Evolutionary conservation across 2,888 invertebrate species (phyloP).

Genomic region (Oxystoma pomonae): DNA sequence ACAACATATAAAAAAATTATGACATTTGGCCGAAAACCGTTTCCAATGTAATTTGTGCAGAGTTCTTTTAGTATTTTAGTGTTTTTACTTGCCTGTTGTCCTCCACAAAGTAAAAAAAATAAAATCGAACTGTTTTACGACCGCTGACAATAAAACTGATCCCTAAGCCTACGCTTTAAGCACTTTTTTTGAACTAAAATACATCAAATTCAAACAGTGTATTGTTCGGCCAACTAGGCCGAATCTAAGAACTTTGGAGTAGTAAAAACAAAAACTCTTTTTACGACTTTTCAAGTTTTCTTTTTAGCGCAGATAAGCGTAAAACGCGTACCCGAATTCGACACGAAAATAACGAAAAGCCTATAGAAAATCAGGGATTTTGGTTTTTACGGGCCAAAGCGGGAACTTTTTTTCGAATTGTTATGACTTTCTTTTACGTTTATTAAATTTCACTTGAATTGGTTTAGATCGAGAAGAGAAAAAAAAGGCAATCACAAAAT

Average conservation of each 20-base stretch:
- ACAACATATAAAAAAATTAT: too few relatives aligned
- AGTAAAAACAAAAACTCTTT: neutral
- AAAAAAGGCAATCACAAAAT: too few relatives aligned
- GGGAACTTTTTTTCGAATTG: neutral
- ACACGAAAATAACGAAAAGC: neutral
- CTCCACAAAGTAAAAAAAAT: too few relatives aligned
- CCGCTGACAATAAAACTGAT: too few relatives aligned
- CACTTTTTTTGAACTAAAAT: too few relatives aligned
- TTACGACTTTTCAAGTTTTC: neutral
- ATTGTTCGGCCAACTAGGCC: neutral
- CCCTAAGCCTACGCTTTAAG: too few relatives aligned
- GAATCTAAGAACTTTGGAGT: neutral
- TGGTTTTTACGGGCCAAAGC: neutral
- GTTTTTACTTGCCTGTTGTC: too few relatives aligned
- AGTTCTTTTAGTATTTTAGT: too few relatives aligned
- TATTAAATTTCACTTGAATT: neutral
- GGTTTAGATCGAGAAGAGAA: too few relatives aligned
- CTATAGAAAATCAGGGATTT: neutral
- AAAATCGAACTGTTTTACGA: too few relatives aligned
- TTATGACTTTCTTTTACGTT: neutral
- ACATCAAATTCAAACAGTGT: neutral
- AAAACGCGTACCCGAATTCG: neutral
- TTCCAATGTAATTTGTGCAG: too few relatives aligned
- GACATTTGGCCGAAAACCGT: too few relatives aligned
- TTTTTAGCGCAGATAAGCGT: neutral